Evolutionary conservation across 2,797 vertebrate genomes (phyloP).

Genomic region (Vultur gryphus): DNA sequence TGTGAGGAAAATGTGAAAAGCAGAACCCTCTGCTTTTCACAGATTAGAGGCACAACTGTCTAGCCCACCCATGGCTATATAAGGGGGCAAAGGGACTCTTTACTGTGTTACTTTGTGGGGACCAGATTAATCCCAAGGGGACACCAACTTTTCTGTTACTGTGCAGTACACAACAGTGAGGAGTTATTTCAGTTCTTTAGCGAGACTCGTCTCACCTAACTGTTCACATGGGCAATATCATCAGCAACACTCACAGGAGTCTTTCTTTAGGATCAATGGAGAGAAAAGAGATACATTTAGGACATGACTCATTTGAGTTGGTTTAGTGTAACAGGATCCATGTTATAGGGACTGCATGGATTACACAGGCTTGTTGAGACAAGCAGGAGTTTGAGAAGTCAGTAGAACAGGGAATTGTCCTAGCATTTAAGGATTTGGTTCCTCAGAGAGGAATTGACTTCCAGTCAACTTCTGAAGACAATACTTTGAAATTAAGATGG

Average conservation of each 20-base stretch:
- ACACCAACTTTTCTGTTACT: background rate
- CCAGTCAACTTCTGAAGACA: background rate
- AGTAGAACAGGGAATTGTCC: background rate
- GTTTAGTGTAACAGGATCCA: background rate
- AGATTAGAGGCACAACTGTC: background rate
- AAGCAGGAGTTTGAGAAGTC: background rate
- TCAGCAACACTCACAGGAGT: background rate
- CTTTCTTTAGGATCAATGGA: background rate
- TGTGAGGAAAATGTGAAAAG: background rate
- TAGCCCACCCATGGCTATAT: background rate
- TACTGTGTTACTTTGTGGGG: background rate
- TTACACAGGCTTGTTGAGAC: background rate
- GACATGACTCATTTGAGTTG: background rate
- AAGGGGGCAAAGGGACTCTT: background rate
- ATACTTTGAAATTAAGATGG: background rate
- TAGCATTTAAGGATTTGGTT: background rate
- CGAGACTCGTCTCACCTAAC: accelerated
- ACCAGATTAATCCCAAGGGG: background rate
- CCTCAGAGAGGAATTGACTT: background rate
- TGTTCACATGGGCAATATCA: background rate
- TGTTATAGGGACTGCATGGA: background rate
- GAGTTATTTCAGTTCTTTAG: background rate
- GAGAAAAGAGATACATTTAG: background rate
- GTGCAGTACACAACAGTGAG: background rate
- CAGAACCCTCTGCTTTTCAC: background rate